Evolutionary conservation across 2,888 invertebrate species (phyloP), one percentile per base, ranked within the genome.

Genomic region (Drosophila setosimentum): DNA sequence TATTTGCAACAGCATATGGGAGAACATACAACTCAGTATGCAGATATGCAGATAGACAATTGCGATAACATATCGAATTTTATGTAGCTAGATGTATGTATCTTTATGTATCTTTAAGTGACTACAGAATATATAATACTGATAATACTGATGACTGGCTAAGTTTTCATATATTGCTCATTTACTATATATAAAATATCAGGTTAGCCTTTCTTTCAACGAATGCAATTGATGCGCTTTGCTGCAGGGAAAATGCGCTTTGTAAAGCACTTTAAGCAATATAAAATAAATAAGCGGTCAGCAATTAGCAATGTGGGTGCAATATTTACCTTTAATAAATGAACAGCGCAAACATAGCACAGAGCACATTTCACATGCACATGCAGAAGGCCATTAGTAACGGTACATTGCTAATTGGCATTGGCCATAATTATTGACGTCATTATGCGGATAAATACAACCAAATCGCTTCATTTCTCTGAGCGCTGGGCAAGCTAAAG

Each of bases 351-450:
- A 11, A 49, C 16, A 33, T 29, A 13, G 27, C 6, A 7, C 11
- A 27, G 18, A 37, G 18, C 24, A 37, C 35, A 16, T 8, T 4
- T 2, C 16, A 27, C 18, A 32, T 21, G 32, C n/a, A 50, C n/a
- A 58, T 27, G 57, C 42, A 40, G 13, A 37, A 61, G 48, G 55
- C 32, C 37, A 76, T 71, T 79, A 68, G 53, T 55, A 49, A 71
- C 62, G 59, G 76, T 71, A 65, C 80, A 71, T 32, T 63, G 70
- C 75, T 59, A 74, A 78, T 78, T 79, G 62, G 68, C 21, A 33
- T n/a, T 29, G 69, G 50, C 30, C 49, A 57, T 51, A 55, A 71
- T 68, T 61, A 59, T 69, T 48, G 49, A 37, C 33, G 49, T 55
- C 54, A 67, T 66, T 67, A 61, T 42, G 60, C 29, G 55, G 6